A percentile compares a stretch with the other conserved stretches of the same genome.
These are phyloP conservation scores for Puntigrus tetrazona DNA, from an alignment of 2,113 vertebrate species.

Conservation along the genomic window DNA sequence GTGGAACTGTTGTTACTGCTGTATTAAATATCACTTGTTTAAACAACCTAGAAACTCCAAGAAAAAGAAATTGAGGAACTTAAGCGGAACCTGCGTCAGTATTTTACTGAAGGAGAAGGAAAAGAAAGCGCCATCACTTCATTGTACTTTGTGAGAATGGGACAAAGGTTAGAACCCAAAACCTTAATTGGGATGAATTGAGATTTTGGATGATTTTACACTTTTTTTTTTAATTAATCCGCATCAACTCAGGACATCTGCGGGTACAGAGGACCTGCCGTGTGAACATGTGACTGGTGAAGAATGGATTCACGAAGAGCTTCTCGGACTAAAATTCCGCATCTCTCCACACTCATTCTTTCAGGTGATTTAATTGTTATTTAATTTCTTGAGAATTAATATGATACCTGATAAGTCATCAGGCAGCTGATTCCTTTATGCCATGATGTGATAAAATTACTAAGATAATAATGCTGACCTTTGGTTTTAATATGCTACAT, in stretches of 20 bases:
- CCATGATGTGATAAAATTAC: too few relatives aligned
- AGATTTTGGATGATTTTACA: background rate
- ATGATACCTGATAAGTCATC: too few relatives aligned
- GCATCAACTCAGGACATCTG: constrained; percentile 78
- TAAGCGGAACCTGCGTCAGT: constrained; percentile 79
- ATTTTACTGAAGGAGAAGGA: constrained; percentile 85
- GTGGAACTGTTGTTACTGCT: background rate
- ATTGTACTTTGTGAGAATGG: constrained; percentile 90
- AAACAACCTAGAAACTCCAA: constrained; percentile 79
- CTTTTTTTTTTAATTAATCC: background rate
- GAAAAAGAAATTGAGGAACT: constrained; percentile 77
- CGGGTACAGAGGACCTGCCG: constrained; percentile 85
- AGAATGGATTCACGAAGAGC: constrained; percentile 85
- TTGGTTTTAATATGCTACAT: background rate
- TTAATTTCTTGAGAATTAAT: too few relatives aligned
- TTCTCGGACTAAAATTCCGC: constrained; percentile 88
- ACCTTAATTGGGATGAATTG: background rate
- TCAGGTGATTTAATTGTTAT: constrained; percentile 77
- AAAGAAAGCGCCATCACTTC: constrained; percentile 85
- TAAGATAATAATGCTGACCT: background rate
- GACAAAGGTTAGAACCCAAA: constrained; percentile 81
- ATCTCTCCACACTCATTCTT: constrained; percentile 98
- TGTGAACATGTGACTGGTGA: constrained; percentile 89
- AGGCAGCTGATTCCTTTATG: too few relatives aligned
- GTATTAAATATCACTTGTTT: background rate